These are phyloP conservation scores for Drosophila monieri DNA, from an alignment of 2,888 invertebrate species.

Conservation along the genomic window DNA sequence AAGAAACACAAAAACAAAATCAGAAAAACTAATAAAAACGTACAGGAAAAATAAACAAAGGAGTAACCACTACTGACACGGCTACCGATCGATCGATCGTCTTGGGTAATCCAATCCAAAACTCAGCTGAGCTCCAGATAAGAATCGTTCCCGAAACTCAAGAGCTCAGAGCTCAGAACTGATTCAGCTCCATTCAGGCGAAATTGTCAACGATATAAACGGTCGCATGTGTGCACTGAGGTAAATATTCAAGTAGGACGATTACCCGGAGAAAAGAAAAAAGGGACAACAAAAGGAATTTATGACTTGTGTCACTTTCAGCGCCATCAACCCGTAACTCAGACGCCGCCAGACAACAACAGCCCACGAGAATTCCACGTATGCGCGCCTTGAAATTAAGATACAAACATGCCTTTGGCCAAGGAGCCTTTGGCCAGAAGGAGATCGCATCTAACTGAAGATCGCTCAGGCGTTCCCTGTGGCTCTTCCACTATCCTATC, in stretches of 20 bases:
- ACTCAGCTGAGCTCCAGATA: slow-evolving; percentile 50
- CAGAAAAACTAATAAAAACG: slow-evolving; percentile 43
- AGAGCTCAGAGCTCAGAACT: slow-evolving; percentile 29
- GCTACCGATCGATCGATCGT: slow-evolving; percentile 68
- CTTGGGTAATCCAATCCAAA: slow-evolving; percentile 58
- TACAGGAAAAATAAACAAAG: slow-evolving; percentile 65
- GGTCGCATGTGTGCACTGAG: slow-evolving; percentile 26
- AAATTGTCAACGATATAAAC: slow-evolving; percentile 64
- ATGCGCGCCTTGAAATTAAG: slow-evolving; percentile 78
- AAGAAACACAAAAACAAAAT: slow-evolving; percentile 17
- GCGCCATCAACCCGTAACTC: slow-evolving; percentile 80
- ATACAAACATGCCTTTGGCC: slow-evolving; percentile 66
- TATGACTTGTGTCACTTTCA: slow-evolving; percentile 81
- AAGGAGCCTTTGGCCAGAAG: slow-evolving; percentile 59
- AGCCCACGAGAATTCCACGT: slow-evolving; percentile 66
- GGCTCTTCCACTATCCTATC: slow-evolving; percentile 45
- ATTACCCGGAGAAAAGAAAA: slow-evolving; percentile 33
- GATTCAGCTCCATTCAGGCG: slow-evolving; percentile 71
- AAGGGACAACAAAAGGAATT: slow-evolving; percentile 71
- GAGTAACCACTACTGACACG: slow-evolving; percentile 58
- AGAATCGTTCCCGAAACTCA: slow-evolving; percentile 37
- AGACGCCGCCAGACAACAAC: slow-evolving; percentile 55
- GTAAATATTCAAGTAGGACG: slow-evolving; percentile 40
- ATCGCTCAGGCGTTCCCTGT: slow-evolving; percentile 65
- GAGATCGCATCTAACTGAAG: slow-evolving; percentile 62